Evolutionary conservation across 1,140 invertebrate species (phyloP).

Genomic region (Heterodera carotae): DNA sequence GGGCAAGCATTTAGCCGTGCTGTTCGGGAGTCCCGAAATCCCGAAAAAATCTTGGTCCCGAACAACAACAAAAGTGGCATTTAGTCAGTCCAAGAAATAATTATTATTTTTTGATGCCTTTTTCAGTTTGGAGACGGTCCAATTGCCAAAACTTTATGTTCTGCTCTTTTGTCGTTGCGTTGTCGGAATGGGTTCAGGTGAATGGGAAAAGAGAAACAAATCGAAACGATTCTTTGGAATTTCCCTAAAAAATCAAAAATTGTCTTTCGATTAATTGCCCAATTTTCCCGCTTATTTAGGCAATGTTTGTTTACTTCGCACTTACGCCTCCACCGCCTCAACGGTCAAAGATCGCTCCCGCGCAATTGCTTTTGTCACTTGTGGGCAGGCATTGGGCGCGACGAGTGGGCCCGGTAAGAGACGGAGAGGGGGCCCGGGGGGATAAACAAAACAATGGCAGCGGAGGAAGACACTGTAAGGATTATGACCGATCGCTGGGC

Average conservation of each 20-base stretch:
- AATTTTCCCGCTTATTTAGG: slow-evolving; percentile 13
- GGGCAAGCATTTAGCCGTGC: not conserved
- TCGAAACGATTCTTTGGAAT: too few species aligned
- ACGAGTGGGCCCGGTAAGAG: slow-evolving; percentile 38
- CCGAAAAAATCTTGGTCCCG: too few species aligned
- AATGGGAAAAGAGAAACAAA: too few species aligned
- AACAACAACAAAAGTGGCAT: too few species aligned
- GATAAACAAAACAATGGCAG: too few species aligned
- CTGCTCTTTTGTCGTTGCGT: slow-evolving; percentile 49
- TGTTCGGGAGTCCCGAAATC: too few species aligned
- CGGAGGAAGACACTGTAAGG: too few species aligned
- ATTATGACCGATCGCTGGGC: too few species aligned
- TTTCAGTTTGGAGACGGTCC: slow-evolving; percentile 36
- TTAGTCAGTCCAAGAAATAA: too few species aligned
- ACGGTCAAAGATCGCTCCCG: slow-evolving; percentile 44
- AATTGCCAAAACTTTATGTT: slow-evolving; percentile 31
- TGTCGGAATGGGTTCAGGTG: slow-evolving; percentile 53
- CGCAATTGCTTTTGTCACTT: slow-evolving; percentile 53
- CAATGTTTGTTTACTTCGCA: slow-evolving; percentile 46
- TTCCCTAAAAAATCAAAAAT: too few species aligned
- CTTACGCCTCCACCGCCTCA: slow-evolving; percentile 52
- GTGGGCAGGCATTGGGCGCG: slow-evolving; percentile 46
- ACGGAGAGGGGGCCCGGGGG: not conserved
- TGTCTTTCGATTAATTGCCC: not conserved
- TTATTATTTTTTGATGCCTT: slow-evolving; percentile 10